Evolutionary conservation across 1,140 invertebrate genomes (phyloP), one percentile per base, ranked within the genome.

Genomic region (Nilaparvata lugens): DNA sequence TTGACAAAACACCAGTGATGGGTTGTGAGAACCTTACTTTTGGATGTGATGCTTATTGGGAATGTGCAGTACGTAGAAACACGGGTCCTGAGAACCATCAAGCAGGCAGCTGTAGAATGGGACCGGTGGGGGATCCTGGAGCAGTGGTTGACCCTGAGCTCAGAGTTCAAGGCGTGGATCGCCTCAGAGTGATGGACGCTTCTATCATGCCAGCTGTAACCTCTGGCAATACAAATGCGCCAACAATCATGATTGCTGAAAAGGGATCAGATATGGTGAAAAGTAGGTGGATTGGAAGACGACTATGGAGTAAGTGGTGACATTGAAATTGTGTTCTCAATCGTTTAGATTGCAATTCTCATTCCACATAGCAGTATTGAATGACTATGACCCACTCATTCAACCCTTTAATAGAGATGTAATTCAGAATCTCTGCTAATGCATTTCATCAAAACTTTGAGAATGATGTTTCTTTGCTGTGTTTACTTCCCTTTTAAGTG

Each of bases 71-170:
- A 1, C 76, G 83, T 53, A 80, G 83, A 66, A 81, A 85, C 24
- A 91, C 89, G 0, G 84, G 83, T 0, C 85, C 88, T 0, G 87
- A 93, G 72, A 92, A 92, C 69, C 90, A 93, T 74, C 89, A 91
- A 71, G 87, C 86, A 0, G 89, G 88, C 4, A 87, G 86, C 6
- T 90, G 87, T 70, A 86, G 81, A 73, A 91, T 93, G 89, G 89
- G 89, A 0, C 81, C 83, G 0, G 61, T 75, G 0, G 76, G 78
- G 0, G 88, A 91, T 70, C 78, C 79, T 0, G 68, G 75, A 13
- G 82, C 88, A 0, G 88, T 91, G 0, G 86, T 91, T 0, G 85
- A 89, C 68, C 77, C 81, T 40, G 73, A 86, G 62, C 71, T 91
- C 0, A 70, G 71, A 61, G 85, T 90, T 0, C 77, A 85, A 66